phyloP scores from a whole-genome alignment of 1,140 invertebrate genomes.

The Cydia fagiglandana region DNA sequence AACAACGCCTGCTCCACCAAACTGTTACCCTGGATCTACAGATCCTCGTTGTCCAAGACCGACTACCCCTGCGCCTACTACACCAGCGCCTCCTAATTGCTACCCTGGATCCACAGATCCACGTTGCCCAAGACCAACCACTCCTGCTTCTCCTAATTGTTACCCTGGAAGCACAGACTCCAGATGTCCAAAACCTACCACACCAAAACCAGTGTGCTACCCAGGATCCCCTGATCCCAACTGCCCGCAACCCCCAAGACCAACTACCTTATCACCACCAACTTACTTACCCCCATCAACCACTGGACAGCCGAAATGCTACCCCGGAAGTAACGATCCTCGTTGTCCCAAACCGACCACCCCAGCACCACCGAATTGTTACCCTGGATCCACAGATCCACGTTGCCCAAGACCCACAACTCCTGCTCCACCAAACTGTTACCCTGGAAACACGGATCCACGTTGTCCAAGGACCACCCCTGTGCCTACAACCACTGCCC shows the following conservation, averaged over 20 bases:
- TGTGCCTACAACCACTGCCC: conserved; percentile 39
- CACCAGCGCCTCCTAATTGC: conserved; percentile 48
- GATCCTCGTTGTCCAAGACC: conserved; percentile 42
- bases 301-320: conserved; percentile 39
- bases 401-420: conserved; percentile 55
- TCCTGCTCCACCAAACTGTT: conserved; percentile 51
- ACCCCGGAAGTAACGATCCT: conserved; percentile 43
- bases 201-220: conserved; percentile 53
- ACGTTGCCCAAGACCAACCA: conserved; percentile 58
- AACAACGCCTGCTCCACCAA: conserved; percentile 39
- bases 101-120: conserved; percentile 67
- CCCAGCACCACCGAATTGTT: conserved; percentile 53
- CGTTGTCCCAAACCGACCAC: conserved; percentile 44
- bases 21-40: conserved; percentile 57
- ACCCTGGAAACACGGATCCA: conserved; percentile 55
- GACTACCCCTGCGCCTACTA: conserved; percentile 36
- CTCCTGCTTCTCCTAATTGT: conserved; percentile 40
- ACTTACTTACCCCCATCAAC: conserved; percentile 56
- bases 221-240: conserved; percentile 69
- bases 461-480: conserved; percentile 35
- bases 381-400: conserved; percentile 66
- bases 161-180: conserved; percentile 57
- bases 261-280: conserved; percentile 40
- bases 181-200: conserved; percentile 55
- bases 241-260: conserved; percentile 54